These are phyloP conservation scores for Urocyon cinereoargenteus DNA, from an alignment of 2,797 vertebrate genomes.

Conservation along the genomic window DNA sequence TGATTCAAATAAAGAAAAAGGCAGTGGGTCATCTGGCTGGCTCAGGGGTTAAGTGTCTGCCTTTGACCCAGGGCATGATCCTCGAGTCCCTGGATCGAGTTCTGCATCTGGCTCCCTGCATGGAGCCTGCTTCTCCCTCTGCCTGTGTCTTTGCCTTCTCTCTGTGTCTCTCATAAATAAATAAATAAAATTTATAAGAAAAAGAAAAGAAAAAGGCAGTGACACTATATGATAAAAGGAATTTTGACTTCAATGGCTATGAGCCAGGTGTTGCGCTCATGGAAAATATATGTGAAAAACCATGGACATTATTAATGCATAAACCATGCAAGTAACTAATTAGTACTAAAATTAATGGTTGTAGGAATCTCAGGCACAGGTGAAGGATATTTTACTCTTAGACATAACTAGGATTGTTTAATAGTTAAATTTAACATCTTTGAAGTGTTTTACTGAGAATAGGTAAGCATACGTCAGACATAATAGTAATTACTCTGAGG, in stretches of 20 bases:
- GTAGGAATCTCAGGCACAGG: slow-evolving; percentile 72
- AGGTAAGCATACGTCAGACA: slow-evolving; percentile 78
- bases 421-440: slow-evolving; percentile 72
- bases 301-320: slow-evolving; percentile 4
- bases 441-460: slow-evolving; percentile 83
- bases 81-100: too few relatives aligned
- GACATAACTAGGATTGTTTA: slow-evolving; percentile 68
- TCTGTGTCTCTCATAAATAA: too few relatives aligned
- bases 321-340: slow-evolving; percentile 69
- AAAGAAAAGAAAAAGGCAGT: neutral
- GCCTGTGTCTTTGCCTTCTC: too few relatives aligned
- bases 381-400: slow-evolving; percentile 73
- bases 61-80: too few relatives aligned
- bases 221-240: neutral
- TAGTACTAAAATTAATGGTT: slow-evolving; percentile 58
- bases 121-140: too few relatives aligned
- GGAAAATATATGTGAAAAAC: neutral
- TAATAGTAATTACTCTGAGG: slow-evolving; percentile 85
- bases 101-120: too few relatives aligned
- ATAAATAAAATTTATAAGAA: too few relatives aligned
- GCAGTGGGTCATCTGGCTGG: neutral
- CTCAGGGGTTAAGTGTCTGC: too few relatives aligned
- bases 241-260: neutral
- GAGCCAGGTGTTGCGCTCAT: neutral
- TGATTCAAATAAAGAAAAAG: neutral